Evolutionary conservation across 1,140 invertebrate genomes (phyloP).

Genomic region (Drosophila novamexicana): DNA sequence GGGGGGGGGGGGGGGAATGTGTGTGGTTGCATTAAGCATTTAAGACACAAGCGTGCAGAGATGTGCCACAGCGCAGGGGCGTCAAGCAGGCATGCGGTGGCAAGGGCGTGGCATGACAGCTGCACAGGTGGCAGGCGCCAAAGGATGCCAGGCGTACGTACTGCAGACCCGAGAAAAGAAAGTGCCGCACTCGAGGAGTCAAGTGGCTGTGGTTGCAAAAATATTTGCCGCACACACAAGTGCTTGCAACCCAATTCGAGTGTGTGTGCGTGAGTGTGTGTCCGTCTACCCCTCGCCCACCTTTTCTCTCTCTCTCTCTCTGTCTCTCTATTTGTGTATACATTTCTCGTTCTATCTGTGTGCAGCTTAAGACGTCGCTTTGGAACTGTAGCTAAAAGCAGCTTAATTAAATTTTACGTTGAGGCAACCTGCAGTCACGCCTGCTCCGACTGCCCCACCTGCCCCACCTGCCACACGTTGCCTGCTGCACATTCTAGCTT

Average conservation of each 20-base stretch:
- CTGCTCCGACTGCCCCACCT: neutral
- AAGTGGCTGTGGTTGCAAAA: conserved; percentile 70
- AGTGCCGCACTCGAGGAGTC: conserved; percentile 67
- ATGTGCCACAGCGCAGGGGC: neutral
- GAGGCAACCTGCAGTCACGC: conserved; percentile 14
- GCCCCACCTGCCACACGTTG: neutral
- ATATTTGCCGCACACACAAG: conserved; percentile 37
- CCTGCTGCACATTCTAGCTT: conserved; percentile 1
- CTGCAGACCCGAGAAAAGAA: conserved; percentile 25
- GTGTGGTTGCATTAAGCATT: conserved; percentile 5
- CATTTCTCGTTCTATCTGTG: conserved; percentile 1
- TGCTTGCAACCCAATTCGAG: conserved; percentile 7
- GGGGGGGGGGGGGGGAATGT: neutral
- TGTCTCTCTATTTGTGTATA: neutral
- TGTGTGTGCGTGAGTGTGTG: conserved; percentile 4
- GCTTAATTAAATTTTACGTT: conserved; percentile 58
- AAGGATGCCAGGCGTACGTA: conserved; percentile 11
- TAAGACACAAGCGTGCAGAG: conserved; percentile 9
- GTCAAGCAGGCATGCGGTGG: neutral
- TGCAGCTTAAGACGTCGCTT: conserved; percentile 44
- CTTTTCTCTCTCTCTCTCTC: neutral
- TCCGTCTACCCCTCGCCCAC: neutral
- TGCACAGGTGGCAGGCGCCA: conserved; percentile 34
- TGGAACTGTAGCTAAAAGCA: conserved; percentile 45
- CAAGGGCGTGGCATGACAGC: neutral